Evolutionary conservation across 1,140 invertebrate species (phyloP).

Genomic region (Macrostomum lignano): DNA sequence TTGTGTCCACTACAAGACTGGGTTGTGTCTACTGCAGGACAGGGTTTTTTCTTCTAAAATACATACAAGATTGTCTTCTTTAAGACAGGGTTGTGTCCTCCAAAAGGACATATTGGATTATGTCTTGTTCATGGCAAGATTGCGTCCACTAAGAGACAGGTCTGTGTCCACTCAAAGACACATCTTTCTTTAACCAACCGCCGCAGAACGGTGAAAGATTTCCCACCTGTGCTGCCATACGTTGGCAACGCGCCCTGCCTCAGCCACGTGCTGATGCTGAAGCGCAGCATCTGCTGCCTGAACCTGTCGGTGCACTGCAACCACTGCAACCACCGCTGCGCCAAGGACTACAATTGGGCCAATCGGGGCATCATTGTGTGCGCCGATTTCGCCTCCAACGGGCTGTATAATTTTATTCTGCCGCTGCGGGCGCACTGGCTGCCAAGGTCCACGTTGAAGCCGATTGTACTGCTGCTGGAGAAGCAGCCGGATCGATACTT

Average conservation of each 20-base stretch:
- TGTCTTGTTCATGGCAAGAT: too few relatives aligned
- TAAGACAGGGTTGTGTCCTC: too few relatives aligned
- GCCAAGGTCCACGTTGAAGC: conserved; percentile 68
- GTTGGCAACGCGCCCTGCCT: conserved; percentile 81
- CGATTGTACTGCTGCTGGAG: conserved; percentile 71
- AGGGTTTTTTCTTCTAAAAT: too few relatives aligned
- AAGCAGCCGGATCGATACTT: conserved; percentile 58
- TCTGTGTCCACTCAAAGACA: too few relatives aligned
- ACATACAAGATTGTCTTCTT: too few relatives aligned
- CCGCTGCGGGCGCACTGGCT: conserved; percentile 75
- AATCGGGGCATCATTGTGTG: conserved; percentile 84
- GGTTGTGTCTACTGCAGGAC: too few relatives aligned
- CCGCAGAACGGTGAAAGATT: conserved; percentile 79
- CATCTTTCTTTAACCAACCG: too few relatives aligned
- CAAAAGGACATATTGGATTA: too few relatives aligned
- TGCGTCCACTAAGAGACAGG: too few relatives aligned
- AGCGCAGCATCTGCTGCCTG: conserved; percentile 74
- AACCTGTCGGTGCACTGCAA: conserved; percentile 73
- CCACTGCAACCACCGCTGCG: conserved; percentile 63
- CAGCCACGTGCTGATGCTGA: conserved; percentile 76
- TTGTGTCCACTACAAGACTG: too few relatives aligned
- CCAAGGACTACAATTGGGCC: conserved; percentile 84
- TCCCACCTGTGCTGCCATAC: conserved; percentile 80
- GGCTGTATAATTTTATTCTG: conserved; percentile 93
- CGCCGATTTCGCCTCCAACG: conserved; percentile 82